Base-by-base conservation (phyloP, 2,888 invertebrate species). In the Cephalotes varians region DNA sequence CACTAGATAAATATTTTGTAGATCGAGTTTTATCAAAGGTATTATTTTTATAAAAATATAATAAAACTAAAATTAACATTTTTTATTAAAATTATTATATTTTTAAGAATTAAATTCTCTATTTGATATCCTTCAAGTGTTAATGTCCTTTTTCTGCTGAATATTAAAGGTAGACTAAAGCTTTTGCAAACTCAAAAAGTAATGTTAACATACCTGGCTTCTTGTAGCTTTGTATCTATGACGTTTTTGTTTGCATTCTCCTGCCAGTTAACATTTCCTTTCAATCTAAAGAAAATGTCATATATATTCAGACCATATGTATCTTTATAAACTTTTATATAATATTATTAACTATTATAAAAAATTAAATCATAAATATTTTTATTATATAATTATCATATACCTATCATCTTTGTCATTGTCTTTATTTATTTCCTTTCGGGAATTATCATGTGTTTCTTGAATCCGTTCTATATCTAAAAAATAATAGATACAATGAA, bases 361-460 rank as follows among this genome's bases (percentile, higher is more conserved):
- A 62, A 64, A 49, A 5, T 40, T 25, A 34, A 37, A 40, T 74
- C 69, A n/a, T n/a, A 49, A 72, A 44, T 76, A 40, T 64, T 73
- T 34, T 21, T 71, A 84, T 18, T 47, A 47, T 47, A 12, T 4
- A 47, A n/a, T n/a, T 51, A 51, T 82, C 88, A 91, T 94, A 91
- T 94, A 94, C 94, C 94, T 94, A 90, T 93, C 93, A 79, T 91
- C 90, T 90, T 92, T 93, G 85, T 91, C 91, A 85, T 84, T 91
- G 69, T 93, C 93, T 91, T 91, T 93, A 83, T 88, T 92, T 79
- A 91, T 89, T 85, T 95, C 94, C 87, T 90, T 92, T 86, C 93
- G 91, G 85, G 94, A 92, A 85, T 93, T 92, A 83, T 94, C 94
- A 84, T 91, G 90, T 88, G 91, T 93, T 54, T 94, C 94, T 86